Base-by-base conservation (phyloP, 2,888 invertebrate species). In the Strigamia transsilvanica region DNA sequence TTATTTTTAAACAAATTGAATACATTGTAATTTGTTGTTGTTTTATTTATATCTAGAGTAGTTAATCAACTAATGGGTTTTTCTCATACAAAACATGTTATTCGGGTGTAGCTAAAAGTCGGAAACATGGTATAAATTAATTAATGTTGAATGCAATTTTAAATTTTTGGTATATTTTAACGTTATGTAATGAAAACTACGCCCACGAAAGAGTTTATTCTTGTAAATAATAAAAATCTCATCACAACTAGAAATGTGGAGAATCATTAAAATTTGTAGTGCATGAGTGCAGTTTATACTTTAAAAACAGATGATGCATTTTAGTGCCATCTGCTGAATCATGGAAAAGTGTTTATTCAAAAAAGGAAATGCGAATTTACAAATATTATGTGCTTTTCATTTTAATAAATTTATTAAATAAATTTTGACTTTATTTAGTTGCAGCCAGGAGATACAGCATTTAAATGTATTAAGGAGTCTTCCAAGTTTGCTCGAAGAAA, bases 401-500 rank as follows among this genome's bases (percentile, higher is more conserved):
- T 78, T 78, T 78, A 78, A 38, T 42, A 9, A 66, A 77, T n/a
- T n/a, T 41, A 41, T 2, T 27, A 27, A 27, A 27, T 79, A 79
- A 38, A 38, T 41, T 38, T 79, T 41, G 9, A 38, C 18, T 41
- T 18, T 9, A 18, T 56, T 56, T 79, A 80, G 80, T 51, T 46
- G 42, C 51, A 46, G 51, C 23, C 81, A 81, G 21, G 82, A 82
- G 15, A 23, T 78, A 18, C 82, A 82, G 13, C 42, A 78, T 23
- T 12, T 82, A 21, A 73, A 78, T 78, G 78, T 82, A n/a, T 42
- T 82, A 23, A 38, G 82, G 18, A 82, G 46, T 78, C 42, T 82
- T 34, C 82, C 82, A 38, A 73, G 51, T 79, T 51, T 81, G 23
- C 51, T 83, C n/a, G 83, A 83, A 41, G 83, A 83, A 32, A 78